Evolutionary conservation across 2,797 vertebrate species (phyloP).

Genomic region (Pygocentrus nattereri): DNA sequence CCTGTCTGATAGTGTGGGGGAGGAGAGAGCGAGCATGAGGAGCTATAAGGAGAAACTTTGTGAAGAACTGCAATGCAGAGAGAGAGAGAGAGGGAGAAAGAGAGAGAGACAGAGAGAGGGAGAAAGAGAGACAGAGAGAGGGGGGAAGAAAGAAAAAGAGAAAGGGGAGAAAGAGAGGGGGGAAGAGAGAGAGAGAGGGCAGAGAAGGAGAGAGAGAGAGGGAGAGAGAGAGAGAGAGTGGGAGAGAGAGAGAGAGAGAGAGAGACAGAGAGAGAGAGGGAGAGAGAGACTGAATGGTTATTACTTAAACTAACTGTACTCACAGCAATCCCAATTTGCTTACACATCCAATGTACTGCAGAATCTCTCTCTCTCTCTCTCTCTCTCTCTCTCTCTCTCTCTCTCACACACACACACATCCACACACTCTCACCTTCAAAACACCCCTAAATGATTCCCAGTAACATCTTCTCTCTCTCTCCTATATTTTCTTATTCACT

Average conservation of each 20-base stretch:
- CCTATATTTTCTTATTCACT: neutral
- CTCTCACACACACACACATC: too few relatives aligned
- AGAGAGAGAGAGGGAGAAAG: neutral
- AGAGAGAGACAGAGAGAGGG: neutral
- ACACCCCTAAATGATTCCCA: neutral
- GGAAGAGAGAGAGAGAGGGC: neutral
- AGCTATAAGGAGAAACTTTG: slow-evolving; percentile 23
- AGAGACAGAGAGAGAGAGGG: neutral
- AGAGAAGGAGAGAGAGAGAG: neutral
- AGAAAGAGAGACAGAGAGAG: neutral
- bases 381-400: too few relatives aligned
- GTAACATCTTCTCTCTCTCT: neutral
- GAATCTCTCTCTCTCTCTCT: neutral
- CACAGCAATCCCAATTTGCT: neutral
- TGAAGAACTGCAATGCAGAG: slow-evolving; percentile 54
- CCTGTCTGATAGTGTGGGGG: neutral
- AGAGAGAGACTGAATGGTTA: neutral
- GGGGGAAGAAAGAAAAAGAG: neutral
- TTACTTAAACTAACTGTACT: neutral
- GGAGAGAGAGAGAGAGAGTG: neutral
- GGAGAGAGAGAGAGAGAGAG: neutral
- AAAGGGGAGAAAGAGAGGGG: neutral
- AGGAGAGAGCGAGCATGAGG: neutral
- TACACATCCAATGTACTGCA: neutral
- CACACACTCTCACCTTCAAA: neutral